Evolutionary conservation across 2,797 vertebrate species (phyloP).

Genomic region (Hydrophis major): DNA sequence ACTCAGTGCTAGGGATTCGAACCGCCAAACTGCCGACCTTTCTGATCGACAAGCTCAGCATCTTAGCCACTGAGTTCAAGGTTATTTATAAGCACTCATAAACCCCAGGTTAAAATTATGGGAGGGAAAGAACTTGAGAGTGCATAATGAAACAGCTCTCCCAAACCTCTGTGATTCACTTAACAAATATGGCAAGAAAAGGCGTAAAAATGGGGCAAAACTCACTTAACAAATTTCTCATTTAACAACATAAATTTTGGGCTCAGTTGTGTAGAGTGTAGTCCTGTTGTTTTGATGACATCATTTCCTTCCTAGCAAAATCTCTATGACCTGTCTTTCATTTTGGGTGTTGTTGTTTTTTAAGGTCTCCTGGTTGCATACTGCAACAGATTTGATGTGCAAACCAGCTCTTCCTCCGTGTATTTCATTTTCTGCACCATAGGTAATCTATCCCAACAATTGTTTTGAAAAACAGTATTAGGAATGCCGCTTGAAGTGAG

Average conservation of each 20-base stretch:
- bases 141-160: neutral
- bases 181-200: neutral
- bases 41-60: too few species aligned
- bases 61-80: neutral
- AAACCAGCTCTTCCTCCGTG: conserved; percentile 78
- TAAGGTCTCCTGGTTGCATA: conserved; percentile 92
- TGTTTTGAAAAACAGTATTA: neutral
- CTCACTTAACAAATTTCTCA: neutral
- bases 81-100: neutral
- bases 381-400: conserved; percentile 94
- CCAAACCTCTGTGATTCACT: neutral
- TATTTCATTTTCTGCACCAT: conserved; percentile 86
- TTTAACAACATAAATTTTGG: neutral
- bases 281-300: neutral
- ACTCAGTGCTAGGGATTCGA: too few species aligned
- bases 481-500: neutral
- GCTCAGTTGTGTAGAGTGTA: neutral
- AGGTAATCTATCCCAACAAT: conserved; percentile 71
- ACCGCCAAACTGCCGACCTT: too few species aligned
- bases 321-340: neutral
- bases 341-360: neutral
- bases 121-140: neutral
- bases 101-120: neutral
- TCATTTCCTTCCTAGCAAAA: neutral
- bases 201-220: neutral